phyloP scores from a whole-genome alignment of 2,113 vertebrate species.

The Pipa parva region DNA sequence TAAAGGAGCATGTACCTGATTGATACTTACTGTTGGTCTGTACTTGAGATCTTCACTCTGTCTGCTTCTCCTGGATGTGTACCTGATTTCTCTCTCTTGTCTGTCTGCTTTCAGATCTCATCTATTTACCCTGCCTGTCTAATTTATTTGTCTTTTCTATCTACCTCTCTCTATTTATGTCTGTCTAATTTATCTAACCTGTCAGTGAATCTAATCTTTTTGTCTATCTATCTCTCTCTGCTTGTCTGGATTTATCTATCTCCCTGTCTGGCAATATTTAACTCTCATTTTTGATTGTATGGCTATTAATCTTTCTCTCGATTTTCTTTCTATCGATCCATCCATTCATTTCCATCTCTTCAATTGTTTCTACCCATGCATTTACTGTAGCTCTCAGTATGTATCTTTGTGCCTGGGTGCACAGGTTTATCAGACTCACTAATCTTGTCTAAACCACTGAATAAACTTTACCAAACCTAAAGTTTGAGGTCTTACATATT shows the following conservation, averaged over 20 bases:
- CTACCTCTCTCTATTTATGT: neutral
- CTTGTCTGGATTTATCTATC: neutral
- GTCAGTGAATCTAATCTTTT: neutral
- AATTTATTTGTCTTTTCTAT: constrained; percentile 1
- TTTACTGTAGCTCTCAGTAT: neutral
- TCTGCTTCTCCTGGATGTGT: neutral
- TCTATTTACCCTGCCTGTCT: neutral
- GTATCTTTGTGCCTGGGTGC: too few species aligned
- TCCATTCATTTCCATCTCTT: neutral
- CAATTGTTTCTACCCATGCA: neutral
- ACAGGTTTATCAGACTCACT: neutral
- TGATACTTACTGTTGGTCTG: too few species aligned
- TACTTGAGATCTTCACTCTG: too few species aligned
- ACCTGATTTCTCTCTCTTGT: neutral
- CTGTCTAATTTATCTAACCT: constrained; percentile 9
- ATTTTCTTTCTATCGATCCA: constrained; percentile 2
- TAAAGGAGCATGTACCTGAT: too few species aligned
- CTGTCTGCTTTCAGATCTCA: neutral
- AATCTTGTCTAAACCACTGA: neutral
- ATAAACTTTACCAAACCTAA: too few species aligned
- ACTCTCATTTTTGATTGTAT: constrained; percentile 5
- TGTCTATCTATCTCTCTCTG: constrained; percentile 1
- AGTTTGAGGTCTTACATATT: too few species aligned
- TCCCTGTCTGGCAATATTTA: neutral
- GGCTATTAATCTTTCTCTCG: constrained; percentile 1